Base-by-base conservation (phyloP, 2,113 vertebrate genomes). In the Microcebus murinus region DNA sequence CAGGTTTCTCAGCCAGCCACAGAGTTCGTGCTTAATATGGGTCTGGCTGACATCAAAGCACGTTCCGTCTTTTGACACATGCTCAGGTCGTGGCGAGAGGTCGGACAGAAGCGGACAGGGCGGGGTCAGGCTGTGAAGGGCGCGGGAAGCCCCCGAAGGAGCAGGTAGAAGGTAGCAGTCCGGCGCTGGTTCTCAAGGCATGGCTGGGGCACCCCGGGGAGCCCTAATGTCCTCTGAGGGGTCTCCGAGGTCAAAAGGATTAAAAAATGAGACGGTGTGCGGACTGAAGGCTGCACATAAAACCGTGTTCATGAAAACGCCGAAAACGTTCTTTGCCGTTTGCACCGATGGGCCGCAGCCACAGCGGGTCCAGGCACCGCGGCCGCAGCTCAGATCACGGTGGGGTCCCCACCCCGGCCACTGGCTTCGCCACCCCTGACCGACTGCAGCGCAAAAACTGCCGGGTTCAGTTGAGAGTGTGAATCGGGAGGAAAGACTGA, bases 311-410 rank as follows among this genome's bases (percentile, higher is more conserved):
- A 0, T 10, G 59, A 12, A 3, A 27, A 63, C 29, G 7, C n/a
- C 1, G 6, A 4, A 3, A 29, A 12, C 0, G 23, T 8, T 8
- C 1, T 2, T 57, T 50, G 11, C 61, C 17, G 0, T 0, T 17
- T 13, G 21, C 31, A 2, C 3, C 25, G 42, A n/a, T 18, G 42
- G 34, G 21, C 7, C 3, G 17, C 2, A 29, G 18, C 18, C 8
- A 14, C 12, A 14, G 61, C 10, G 21, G 61, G 61, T 63, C 11
- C 61, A 63, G 11, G 4, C 11, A 10, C 61, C 4, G 59, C 5
- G 59, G 52, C 34, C 42, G 2, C 23, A 27, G 15, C 29, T 18
- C 13, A 4, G 8, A 18, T 29, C 23, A 8, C 15, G 70, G 6
- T 4, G 3, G 14, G 4, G 1, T 2, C 27, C 21, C 48, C 48